Conservation (phyloP, 2,113 vertebrate genomes). For the Psilopogon haemacephalus region DNA sequence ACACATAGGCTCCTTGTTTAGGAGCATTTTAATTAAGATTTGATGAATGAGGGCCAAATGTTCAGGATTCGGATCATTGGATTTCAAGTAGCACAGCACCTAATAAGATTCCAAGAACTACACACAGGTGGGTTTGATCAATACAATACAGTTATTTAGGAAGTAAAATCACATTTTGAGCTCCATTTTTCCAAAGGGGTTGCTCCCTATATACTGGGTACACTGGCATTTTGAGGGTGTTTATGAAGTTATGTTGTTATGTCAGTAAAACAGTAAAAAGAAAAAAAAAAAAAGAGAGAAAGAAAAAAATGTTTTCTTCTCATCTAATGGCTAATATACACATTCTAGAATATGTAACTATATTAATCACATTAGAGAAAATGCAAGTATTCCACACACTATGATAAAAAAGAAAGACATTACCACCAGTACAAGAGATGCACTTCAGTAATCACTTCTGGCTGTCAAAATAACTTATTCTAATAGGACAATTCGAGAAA, state of each 20-base stretch:
- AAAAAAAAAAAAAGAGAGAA: not conserved
- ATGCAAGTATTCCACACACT: not conserved
- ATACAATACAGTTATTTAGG: not conserved
- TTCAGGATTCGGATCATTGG: not conserved
- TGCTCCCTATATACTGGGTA: not conserved
- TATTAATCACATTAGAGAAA: not conserved
- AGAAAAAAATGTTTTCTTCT: not conserved
- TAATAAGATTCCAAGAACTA: not conserved
- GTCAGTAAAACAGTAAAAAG: not conserved
- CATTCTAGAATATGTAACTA: not conserved
- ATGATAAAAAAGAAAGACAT: not conserved
- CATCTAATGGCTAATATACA: not conserved
- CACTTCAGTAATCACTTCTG: not conserved
- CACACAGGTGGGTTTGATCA: not conserved
- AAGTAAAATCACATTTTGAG: not conserved
- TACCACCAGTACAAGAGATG: not conserved
- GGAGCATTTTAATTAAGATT: not conserved
- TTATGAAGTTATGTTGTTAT: not conserved
- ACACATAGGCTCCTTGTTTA: not conserved
- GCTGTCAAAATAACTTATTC: not conserved
- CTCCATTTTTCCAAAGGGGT: not conserved
- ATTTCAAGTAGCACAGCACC: not conserved
- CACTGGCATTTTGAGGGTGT: not conserved
- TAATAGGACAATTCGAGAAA: not conserved
- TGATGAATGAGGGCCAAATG: not conserved